These are phyloP conservation scores for Polylopha cassiicola DNA, from an alignment of 2,888 invertebrate genomes.

Conservation along the genomic window DNA sequence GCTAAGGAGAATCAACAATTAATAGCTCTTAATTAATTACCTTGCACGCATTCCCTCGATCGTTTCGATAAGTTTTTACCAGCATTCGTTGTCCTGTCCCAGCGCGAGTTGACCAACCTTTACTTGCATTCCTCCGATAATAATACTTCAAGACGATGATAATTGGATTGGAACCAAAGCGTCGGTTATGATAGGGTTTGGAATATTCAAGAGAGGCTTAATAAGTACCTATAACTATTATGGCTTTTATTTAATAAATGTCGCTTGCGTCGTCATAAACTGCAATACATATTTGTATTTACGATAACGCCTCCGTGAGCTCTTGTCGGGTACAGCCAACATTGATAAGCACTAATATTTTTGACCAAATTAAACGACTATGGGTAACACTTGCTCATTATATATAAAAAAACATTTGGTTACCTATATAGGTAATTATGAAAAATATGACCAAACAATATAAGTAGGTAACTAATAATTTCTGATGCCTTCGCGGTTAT, in stretches of 20 bases:
- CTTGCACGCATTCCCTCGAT: conserved; percentile 44
- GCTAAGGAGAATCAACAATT: conserved; percentile 53
- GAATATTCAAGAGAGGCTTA: conserved; percentile 6
- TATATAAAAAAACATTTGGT: too few species aligned
- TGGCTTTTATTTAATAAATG: conserved; percentile 15
- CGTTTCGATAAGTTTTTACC: conserved; percentile 41
- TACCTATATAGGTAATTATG: too few species aligned
- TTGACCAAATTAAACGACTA: conserved; percentile 19
- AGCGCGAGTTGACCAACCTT: conserved; percentile 3
- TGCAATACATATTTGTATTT: conserved; percentile 15
- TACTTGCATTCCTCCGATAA: conserved; percentile 18
- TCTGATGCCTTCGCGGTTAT: too few species aligned
- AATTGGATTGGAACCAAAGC: conserved; percentile 14
- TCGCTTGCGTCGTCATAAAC: conserved; percentile 1
- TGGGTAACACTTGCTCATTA: too few species aligned
- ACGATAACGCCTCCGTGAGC: conserved; percentile 58
- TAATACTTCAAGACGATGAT: conserved; percentile 17
- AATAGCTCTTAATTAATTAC: conserved; percentile 63
- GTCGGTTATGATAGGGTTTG: conserved; percentile 8
- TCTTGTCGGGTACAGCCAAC: conserved; percentile 42
- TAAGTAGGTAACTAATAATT: too few species aligned
- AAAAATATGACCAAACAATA: too few species aligned
- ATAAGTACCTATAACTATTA: conserved; percentile 16
- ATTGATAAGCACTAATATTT: conserved; percentile 44
- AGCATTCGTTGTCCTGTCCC: conserved; percentile 24